Percentiles rank a stretch among this genome's conserved stretches.
These are phyloP conservation scores for Albula glossodonta DNA, from an alignment of 2,113 vertebrate genomes.

Conservation along the genomic window DNA sequence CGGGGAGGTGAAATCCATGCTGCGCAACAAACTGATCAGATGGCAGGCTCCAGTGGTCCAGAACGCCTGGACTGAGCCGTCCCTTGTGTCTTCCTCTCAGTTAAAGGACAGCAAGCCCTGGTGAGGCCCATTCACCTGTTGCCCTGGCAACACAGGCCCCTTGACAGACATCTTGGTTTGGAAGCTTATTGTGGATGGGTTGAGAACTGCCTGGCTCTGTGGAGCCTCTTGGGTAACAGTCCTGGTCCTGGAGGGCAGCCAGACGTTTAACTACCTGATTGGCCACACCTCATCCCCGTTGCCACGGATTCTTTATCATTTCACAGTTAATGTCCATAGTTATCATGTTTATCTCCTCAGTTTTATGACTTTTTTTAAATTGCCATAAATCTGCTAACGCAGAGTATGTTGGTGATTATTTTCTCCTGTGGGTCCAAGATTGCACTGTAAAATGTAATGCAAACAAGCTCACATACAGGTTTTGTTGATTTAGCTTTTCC, in stretches of 20 bases:
- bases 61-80: too few relatives aligned
- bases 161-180: background rate
- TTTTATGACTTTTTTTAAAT: background rate
- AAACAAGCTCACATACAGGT: too few relatives aligned
- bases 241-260: background rate
- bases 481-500: background rate
- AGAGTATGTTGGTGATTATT: background rate
- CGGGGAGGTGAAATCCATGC: too few relatives aligned
- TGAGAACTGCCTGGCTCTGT: too few relatives aligned
- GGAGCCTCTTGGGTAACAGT: too few relatives aligned
- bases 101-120: background rate
- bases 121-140: background rate
- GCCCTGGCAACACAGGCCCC: background rate
- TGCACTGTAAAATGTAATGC: too few relatives aligned
- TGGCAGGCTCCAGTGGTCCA: too few relatives aligned
- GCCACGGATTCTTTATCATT: background rate
- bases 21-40: too few relatives aligned
- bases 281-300: background rate
- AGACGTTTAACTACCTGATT: background rate
- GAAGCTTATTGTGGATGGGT: too few relatives aligned
- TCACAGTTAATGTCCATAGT: background rate
- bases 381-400: background rate
- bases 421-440: background rate
- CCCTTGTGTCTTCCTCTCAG: background rate
- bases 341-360: background rate